These are phyloP conservation scores for Malthinus seriepunctatus DNA, from an alignment of 2,888 invertebrate species.

Conservation along the genomic window DNA sequence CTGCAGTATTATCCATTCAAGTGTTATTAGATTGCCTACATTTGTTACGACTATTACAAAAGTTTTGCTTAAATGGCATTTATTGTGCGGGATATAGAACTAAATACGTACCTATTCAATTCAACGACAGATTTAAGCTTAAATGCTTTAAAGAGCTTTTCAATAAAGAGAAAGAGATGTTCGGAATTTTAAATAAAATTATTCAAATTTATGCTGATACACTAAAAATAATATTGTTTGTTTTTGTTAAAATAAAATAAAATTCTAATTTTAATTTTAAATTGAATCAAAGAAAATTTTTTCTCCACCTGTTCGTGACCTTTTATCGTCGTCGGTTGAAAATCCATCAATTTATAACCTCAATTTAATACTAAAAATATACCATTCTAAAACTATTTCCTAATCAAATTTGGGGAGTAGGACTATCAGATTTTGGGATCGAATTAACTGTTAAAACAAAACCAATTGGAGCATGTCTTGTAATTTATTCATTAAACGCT, in stretches of 20 bases:
- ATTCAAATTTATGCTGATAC: too few species aligned
- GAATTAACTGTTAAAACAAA: background rate
- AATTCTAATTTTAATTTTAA: too few species aligned
- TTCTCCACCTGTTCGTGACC: too few species aligned
- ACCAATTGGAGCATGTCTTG: background rate
- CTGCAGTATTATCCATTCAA: constrained; percentile 42
- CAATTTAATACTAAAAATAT: background rate
- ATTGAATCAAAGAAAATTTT: too few species aligned
- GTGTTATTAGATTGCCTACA: constrained; percentile 32
- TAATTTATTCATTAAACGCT: constrained; percentile 4
- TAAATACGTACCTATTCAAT: too few species aligned
- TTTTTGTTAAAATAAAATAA: too few species aligned
- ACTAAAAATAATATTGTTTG: too few species aligned
- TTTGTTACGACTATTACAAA: constrained; percentile 22
- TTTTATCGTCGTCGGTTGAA: background rate
- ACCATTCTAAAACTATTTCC: background rate
- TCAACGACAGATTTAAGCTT: too few species aligned
- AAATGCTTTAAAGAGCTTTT: too few species aligned
- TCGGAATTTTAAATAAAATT: too few species aligned
- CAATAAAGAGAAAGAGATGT: too few species aligned
- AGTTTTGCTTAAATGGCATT: constrained; percentile 16
- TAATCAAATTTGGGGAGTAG: background rate
- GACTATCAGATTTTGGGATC: constrained; percentile 5
- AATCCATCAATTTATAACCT: constrained; percentile 5
- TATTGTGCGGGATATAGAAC: background rate